Conservation (phyloP, 37 sponge, comb jelly and placozoan species). For the Petrosia ficiformis region DNA sequence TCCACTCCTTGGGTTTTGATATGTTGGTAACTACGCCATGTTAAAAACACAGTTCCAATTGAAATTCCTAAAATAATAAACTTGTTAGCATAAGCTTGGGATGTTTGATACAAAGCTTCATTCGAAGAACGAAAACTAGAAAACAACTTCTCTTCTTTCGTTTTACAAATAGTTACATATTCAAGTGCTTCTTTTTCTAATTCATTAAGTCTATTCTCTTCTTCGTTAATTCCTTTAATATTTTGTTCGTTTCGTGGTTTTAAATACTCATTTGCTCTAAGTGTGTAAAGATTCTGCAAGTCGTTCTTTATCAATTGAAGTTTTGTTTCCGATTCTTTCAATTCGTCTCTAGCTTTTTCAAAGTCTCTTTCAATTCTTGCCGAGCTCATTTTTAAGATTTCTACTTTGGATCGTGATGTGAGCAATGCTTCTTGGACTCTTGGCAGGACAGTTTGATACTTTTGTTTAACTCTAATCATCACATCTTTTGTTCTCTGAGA, state of each 20-base stretch:
- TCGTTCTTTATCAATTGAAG: neutral
- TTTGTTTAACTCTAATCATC: too few relatives aligned
- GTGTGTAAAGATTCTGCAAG: neutral
- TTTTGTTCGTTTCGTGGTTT: neutral
- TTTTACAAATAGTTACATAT: neutral
- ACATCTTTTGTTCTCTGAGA: too few relatives aligned
- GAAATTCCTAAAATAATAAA: neutral
- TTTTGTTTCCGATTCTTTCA: neutral
- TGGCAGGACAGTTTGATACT: too few relatives aligned
- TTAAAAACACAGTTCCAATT: neutral
- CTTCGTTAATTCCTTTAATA: neutral
- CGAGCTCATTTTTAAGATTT: neutral
- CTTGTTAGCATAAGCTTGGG: neutral
- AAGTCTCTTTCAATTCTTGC: neutral
- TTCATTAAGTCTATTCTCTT: neutral
- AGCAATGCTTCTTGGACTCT: too few relatives aligned
- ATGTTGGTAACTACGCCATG: neutral
- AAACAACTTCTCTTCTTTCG: neutral
- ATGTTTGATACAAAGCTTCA: neutral
- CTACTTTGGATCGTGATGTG: neutral
- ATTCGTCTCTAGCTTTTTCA: neutral
- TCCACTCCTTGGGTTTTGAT: neutral
- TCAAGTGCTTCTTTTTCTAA: neutral
- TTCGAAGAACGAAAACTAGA: neutral
- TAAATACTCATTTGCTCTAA: neutral